Conservation (phyloP, 2,888 invertebrate genomes). For the Chromoteleia sp. region DNA sequence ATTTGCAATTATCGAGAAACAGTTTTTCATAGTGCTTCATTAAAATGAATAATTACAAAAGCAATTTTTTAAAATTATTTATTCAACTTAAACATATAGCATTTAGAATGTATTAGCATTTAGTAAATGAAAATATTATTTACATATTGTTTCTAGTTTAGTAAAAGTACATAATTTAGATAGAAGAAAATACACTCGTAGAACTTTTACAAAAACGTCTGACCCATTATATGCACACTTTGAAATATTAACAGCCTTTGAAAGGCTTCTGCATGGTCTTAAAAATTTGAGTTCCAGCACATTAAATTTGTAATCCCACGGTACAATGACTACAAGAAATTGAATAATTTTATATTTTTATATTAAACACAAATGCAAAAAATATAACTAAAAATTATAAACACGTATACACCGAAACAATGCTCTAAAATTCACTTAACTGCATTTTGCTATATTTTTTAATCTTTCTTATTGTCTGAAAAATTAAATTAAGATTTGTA, state of each 20-base stretch:
- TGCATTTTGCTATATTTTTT: slow-evolving; percentile 7
- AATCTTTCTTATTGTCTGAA: not conserved
- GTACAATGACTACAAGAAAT: not conserved
- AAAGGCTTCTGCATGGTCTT: slow-evolving; percentile 23
- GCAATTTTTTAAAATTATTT: not conserved
- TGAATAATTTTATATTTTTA: not conserved
- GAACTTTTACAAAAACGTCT: not conserved
- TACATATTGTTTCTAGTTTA: not conserved
- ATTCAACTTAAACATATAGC: not conserved
- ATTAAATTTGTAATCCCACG: not conserved
- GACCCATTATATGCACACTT: slow-evolving; percentile 8
- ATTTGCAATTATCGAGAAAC: not conserved
- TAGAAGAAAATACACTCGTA: not conserved
- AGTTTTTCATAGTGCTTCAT: not conserved
- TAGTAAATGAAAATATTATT: not conserved
- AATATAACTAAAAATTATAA: not conserved
- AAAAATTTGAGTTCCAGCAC: slow-evolving; percentile 8
- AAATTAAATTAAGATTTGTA: slow-evolving; percentile 51
- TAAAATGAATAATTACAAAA: not conserved
- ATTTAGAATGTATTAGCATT: not conserved
- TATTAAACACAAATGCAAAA: not conserved
- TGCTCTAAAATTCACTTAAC: not conserved
- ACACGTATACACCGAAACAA: not conserved
- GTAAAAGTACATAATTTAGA: not conserved
- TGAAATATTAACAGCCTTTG: slow-evolving; percentile 4